Evolutionary conservation across 23 tunicate genomes (phyloP), one percentile per base, ranked within the genome.

Genomic region (Ascidia mentula): DNA sequence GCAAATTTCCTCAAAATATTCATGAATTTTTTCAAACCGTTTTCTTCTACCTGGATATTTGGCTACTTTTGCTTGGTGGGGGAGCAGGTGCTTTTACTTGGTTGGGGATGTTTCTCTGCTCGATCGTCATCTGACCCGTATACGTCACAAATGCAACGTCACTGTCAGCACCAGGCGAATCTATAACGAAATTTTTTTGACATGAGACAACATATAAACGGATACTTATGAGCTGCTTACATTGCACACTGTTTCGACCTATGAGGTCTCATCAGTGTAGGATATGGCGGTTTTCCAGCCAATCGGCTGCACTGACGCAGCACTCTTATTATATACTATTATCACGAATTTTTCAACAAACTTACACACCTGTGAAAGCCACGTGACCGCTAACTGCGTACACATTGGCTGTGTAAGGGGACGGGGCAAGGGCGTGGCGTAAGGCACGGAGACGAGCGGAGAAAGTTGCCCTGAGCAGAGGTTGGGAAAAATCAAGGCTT

Each of bases 401-500:
- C 18, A 89, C 81, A 77, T 80, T 79, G 8, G 85, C 89, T 18
- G 76, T 59, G 59, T 72, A 75, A 39, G 87, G 88, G 74, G 31
- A 61, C 20, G 76, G 40, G 18, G 78, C 46, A 46, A 84, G 45
- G 22, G 88, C 36, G 74, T 88, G 65, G 36, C 75, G 60, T 69
- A 91, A 40, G 32, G 88, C 82, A 13, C 97, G 86, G 32, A 85
- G 87, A 13, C 90, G 75, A 38, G 97, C 97, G n/a, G 78, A 77
- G 46, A 91, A 77, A 13, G 97, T 34, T n/a, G 90, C 97, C 53
- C 60, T 77, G 18, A 91, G 22, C 26, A 91, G 75, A 0, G 97
- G 97, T 31, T 85, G 90, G 13, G 97, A 91, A 81, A 91, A 91
- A 17, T 81, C 87, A 30, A 91, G 71, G n/a, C 5, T 77, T 22